These are phyloP conservation scores for Keiferia lycopersicella DNA, from an alignment of 2,888 invertebrate genomes.

Conservation along the genomic window DNA sequence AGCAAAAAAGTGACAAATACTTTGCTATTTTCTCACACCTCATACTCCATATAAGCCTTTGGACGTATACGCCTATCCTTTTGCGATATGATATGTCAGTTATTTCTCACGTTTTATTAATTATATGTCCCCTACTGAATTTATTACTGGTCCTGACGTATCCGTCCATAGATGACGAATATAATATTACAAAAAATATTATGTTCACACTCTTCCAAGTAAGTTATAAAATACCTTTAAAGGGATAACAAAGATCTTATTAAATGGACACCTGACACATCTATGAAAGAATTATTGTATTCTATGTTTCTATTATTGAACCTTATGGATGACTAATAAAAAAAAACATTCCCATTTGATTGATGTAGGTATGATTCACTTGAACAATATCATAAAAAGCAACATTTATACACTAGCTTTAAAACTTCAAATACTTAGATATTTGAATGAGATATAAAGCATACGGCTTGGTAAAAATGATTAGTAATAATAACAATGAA, in stretches of 20 bases:
- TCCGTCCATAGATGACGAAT: slow-evolving; percentile 38
- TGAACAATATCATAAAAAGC: not conserved
- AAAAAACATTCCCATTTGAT: not conserved
- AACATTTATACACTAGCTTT: too few species aligned
- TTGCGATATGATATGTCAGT: slow-evolving; percentile 61
- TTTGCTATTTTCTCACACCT: slow-evolving; percentile 38
- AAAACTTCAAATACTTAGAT: too few species aligned
- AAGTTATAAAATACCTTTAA: slow-evolving; percentile 39
- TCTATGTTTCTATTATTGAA: not conserved
- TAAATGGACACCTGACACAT: slow-evolving; percentile 16
- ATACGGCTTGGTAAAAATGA: too few species aligned
- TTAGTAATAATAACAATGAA: slow-evolving; percentile 19
- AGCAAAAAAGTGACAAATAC: slow-evolving; percentile 28
- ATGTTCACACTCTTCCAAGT: slow-evolving; percentile 52
- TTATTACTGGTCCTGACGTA: slow-evolving; percentile 43
- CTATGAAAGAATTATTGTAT: slow-evolving; percentile 7
- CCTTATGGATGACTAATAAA: not conserved
- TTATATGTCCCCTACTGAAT: slow-evolving; percentile 49
- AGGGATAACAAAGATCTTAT: slow-evolving; percentile 34
- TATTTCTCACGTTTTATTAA: slow-evolving; percentile 72
- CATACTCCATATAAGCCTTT: slow-evolving; percentile 34
- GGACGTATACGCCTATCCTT: slow-evolving; percentile 47
- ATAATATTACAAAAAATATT: slow-evolving; percentile 38
- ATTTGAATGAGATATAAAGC: too few species aligned
- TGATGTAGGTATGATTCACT: not conserved